phyloP scores from a whole-genome alignment of 2,113 vertebrate genomes.

The Ginglymostoma cirratum region DNA sequence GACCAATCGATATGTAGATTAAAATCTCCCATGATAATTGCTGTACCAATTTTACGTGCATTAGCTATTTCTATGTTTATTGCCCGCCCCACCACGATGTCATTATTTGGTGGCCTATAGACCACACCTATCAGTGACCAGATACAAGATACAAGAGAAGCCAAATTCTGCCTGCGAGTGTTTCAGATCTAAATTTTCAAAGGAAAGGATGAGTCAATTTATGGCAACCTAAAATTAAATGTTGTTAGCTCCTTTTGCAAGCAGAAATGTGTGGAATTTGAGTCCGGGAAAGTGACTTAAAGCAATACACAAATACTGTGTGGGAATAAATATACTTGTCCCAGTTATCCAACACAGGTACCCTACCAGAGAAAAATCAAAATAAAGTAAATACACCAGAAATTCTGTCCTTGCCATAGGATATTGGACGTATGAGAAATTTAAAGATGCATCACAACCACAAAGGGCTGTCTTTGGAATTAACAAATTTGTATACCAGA shows the following conservation, averaged over 20 bases:
- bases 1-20: too few species aligned
- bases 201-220: not conserved
- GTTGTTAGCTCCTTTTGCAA: not conserved
- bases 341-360: not conserved
- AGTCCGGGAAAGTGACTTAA: not conserved
- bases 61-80: too few species aligned
- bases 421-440: not conserved
- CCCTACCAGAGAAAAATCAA: not conserved
- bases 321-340: not conserved
- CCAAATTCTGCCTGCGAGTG: not conserved
- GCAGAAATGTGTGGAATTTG: not conserved
- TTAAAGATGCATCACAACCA: not conserved
- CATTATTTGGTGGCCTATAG: too few species aligned
- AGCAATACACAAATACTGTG: not conserved
- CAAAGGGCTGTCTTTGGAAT: not conserved
- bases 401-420: not conserved
- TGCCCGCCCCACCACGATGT: too few species aligned
- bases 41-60: too few species aligned
- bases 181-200: not conserved
- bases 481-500: not conserved
- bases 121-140: too few species aligned
- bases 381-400: not conserved
- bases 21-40: too few species aligned
- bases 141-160: not conserved
- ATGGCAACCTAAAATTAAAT: not conserved